Evolutionary conservation across 2,888 invertebrate genomes (phyloP), one percentile per base, ranked within the genome.

Genomic region (Caenorhabditis sulstoni): DNA sequence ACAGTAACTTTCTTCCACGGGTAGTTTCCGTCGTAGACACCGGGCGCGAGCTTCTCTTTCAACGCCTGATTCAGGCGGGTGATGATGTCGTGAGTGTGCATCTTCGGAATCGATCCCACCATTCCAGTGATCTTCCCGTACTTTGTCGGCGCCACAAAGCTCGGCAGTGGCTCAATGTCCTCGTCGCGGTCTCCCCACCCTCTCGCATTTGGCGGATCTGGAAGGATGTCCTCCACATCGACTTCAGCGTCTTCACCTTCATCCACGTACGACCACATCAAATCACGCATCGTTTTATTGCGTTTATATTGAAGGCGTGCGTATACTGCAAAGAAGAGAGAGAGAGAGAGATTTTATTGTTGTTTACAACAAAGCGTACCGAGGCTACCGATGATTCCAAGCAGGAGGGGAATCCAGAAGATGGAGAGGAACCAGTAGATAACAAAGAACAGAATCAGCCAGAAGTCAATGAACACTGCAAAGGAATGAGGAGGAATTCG

Each of bases 121-220:
- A 76, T 41, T 62, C 67, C 67, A 16, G 53, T 45, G n/a, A 76
- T 67, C 23, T 76, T 76, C 18, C 57, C 1, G 44, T 14, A 55
- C 14, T 18, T 41, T 11, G 67, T 50, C 7, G 75, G 75, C 16
- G 75, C 75, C 14, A 39, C 55, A 18, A 76, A 76, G 45, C 50
- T 57, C 39, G 18, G 14, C 12, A 59, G 20, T 1, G 35, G n/a
- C 16, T 57, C 66, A 8, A n/a, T 16, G 35, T 67, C 66, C 8
- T 57, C 66, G 37, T 67, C 66, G n/a, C 35, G 45, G 47, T 23
- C 37, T 44, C 66, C 66, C 66, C 66, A 66, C 35, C 66, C 66
- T 22, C 58, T 3, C 9, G 14, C 11, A 16, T 45, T 16, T 0
- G 29, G 9, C 16, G 58, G 58, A 12, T 58, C 44, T 11, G 58